Evolutionary conservation across 2,888 invertebrate genomes (phyloP), one percentile per base, ranked within the genome.

Genomic region (Proisotoma minuta): DNA sequence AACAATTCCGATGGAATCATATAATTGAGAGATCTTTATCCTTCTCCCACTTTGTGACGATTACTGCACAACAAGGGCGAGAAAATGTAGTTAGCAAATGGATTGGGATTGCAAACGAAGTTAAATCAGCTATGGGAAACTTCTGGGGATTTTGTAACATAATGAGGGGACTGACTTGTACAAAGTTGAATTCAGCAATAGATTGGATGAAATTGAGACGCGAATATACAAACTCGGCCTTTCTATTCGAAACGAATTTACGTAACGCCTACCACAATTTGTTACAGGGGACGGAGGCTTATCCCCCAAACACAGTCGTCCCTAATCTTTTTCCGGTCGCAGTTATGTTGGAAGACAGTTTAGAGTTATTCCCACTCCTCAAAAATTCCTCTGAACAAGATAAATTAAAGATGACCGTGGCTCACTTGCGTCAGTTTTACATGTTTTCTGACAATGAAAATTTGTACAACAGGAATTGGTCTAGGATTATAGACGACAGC

Each of bases 101-200:
- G 73, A 68, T 71, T 20, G 51, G 59, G 2, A 59, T 73, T 43
- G 73, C 73, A 12, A 64, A 63, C 18, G 69, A 70, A 18, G 56
- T 71, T n/a, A 65, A 70, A 47, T 63, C 68, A 8, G 59, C 66
- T 0, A 57, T 71, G 58, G 73, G 73, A 20, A 73, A 73, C 52
- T 68, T 73, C 54, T 70, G 69, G 39, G 68, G 70, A n/a, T 73
- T 73, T 53, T 68, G 61, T 43, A 61, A 62, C 2, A 66, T 73
- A 4, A 73, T 73, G 71, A 29, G 69, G 26, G 73, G 68, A 1
- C 60, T 73, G 8, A 59, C 68, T 15, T 67, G 65, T 54, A 58
- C 69, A 5, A 63, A 69, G 27, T 29, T 71, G 10, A 65, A 66
- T n/a, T 51, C 65, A 39, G 69, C 66, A 29, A 34, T 73, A 12